These are phyloP conservation scores for Sebastiscus tertius DNA, from an alignment of 2,797 vertebrate species.

Conservation along the genomic window DNA sequence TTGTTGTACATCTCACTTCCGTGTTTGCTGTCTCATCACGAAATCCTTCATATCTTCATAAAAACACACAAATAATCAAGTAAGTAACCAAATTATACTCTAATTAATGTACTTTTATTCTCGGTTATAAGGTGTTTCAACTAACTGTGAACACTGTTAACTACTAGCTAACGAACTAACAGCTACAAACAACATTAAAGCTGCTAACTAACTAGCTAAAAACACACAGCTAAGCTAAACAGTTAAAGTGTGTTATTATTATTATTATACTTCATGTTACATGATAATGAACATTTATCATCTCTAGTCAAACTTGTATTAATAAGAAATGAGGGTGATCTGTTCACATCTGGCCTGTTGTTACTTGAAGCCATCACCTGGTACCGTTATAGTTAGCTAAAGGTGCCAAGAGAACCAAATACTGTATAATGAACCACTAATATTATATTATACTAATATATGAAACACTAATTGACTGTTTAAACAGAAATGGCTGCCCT, in stretches of 20 bases:
- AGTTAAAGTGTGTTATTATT: too few relatives aligned
- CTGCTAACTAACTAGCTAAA: background rate
- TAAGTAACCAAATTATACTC: slow-evolving; percentile 20
- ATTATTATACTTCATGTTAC: background rate
- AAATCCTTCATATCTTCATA: background rate
- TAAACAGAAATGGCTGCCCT: background rate
- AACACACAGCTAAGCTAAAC: background rate
- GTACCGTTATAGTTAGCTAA: background rate
- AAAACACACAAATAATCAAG: slow-evolving; percentile 16
- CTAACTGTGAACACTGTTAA: background rate
- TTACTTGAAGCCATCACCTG: background rate
- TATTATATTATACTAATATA: too few relatives aligned
- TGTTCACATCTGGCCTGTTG: background rate
- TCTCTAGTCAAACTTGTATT: background rate
- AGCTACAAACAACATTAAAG: background rate
- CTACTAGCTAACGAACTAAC: background rate
- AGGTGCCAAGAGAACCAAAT: background rate
- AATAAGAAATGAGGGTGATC: background rate
- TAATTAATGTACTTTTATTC: rapidly evolving
- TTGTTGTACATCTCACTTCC: slow-evolving; percentile 22
- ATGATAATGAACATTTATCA: background rate
- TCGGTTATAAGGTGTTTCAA: background rate
- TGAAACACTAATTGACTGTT: too few relatives aligned
- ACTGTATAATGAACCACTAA: too few relatives aligned
- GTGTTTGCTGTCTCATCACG: slow-evolving; percentile 2